Evolutionary conservation across 2,888 invertebrate species (phyloP).

Genomic region (Poecilus cupreus): DNA sequence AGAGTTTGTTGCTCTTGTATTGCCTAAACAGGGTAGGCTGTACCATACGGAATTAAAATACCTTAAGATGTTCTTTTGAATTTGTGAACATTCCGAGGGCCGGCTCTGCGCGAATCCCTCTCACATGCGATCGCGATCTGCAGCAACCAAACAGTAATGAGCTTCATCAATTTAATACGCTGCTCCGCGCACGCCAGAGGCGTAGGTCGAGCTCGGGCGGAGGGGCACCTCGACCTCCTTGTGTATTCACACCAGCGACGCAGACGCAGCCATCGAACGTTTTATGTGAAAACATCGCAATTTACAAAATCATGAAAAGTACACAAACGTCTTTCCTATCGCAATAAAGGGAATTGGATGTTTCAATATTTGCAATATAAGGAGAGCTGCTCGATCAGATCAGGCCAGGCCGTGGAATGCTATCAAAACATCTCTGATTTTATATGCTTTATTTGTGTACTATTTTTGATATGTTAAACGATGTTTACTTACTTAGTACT

Average conservation of each 20-base stretch:
- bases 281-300: slow-evolving; percentile 54
- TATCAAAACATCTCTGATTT: slow-evolving; percentile 44
- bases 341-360: slow-evolving; percentile 55
- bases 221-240: not conserved
- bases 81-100: no score
- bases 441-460: no score
- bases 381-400: not conserved
- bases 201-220: not conserved
- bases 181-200: no score
- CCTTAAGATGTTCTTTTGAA: no score
- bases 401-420: not conserved
- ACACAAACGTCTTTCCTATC: slow-evolving; percentile 54
- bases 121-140: no score
- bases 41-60: no score
- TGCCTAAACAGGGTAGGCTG: no score
- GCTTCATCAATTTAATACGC: not conserved
- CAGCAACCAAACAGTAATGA: not conserved
- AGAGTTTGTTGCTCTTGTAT: no score
- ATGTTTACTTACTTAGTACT: no score
- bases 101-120: no score
- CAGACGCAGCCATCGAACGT: not conserved
- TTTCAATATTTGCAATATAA: slow-evolving; percentile 55
- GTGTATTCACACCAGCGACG: slow-evolving; percentile 13
- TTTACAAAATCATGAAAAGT: slow-evolving; percentile 58
- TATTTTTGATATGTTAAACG: no score